A percentile compares a stretch with the other conserved stretches of the same genome.
phyloP scores from a whole-genome alignment of 2,113 vertebrate species.

The Cynoglossus semilaevis region DNA sequence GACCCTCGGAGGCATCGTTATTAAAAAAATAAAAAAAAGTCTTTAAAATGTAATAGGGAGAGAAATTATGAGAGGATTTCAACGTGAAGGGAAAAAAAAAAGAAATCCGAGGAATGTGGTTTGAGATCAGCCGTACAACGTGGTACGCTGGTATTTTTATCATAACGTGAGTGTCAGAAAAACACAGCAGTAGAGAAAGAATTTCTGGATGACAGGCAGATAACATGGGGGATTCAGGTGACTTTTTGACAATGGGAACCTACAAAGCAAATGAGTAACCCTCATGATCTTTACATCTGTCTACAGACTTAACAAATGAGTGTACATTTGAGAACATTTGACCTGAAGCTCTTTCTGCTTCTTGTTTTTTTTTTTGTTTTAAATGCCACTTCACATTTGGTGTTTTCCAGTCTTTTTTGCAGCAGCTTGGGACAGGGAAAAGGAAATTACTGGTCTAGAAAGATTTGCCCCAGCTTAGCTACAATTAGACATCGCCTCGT shows the following conservation, averaged over 20 bases:
- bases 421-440: conserved; percentile 48
- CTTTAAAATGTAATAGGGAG: not conserved
- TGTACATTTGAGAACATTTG: conserved; percentile 45
- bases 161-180: not conserved
- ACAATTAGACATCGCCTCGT: conserved; percentile 71
- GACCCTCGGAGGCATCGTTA: conserved; percentile 5
- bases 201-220: conserved; percentile 21
- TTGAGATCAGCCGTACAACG: not conserved
- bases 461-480: conserved; percentile 46
- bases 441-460: conserved; percentile 70
- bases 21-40: not conserved
- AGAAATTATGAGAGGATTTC: not conserved
- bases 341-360: conserved; percentile 6
- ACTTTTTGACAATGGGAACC: conserved; percentile 21
- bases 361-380: conserved; percentile 21
- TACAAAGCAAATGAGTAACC: conserved; percentile 11
- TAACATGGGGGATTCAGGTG: conserved; percentile 26
- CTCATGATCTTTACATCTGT: conserved; percentile 17
- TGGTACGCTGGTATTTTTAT: conserved; percentile 16
- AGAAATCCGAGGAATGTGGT: not conserved
- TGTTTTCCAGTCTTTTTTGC: conserved; percentile 26
- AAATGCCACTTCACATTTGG: conserved; percentile 25
- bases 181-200: conserved; percentile 9
- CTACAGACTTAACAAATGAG: conserved; percentile 32
- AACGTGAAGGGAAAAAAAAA: too few species aligned